Conservation (phyloP, 1,140 invertebrate species). For the Papilio helenus region DNA sequence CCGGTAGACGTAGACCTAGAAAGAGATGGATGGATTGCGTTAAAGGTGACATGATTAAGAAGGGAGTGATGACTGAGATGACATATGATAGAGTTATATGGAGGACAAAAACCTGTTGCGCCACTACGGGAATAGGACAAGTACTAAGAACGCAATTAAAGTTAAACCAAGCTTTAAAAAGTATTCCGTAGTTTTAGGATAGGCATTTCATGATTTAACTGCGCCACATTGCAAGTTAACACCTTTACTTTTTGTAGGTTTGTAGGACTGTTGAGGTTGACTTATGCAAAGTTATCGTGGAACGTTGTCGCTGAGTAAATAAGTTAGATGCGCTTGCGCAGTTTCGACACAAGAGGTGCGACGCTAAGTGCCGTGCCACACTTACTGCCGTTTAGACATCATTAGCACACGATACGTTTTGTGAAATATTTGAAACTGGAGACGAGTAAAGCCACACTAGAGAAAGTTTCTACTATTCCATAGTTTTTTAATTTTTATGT, state of each 20-base stretch:
- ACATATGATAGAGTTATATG: too few relatives aligned
- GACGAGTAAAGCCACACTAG: constrained; percentile 25
- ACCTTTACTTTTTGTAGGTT: constrained; percentile 4
- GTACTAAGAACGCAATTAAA: too few relatives aligned
- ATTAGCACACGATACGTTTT: constrained; percentile 46
- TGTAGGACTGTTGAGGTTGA: constrained; percentile 30
- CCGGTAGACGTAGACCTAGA: too few relatives aligned
- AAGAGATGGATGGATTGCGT: too few relatives aligned
- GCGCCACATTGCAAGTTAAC: not conserved
- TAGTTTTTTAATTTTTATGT: too few relatives aligned
- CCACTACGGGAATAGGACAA: too few relatives aligned
- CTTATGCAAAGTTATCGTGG: constrained; percentile 42
- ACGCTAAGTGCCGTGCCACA: constrained; percentile 51
- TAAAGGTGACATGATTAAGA: too few relatives aligned
- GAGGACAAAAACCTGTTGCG: too few relatives aligned
- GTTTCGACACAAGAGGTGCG: constrained; percentile 45
- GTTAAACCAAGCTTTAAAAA: not conserved
- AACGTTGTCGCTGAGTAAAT: constrained; percentile 10
- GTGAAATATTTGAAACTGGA: constrained; percentile 45
- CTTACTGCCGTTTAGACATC: constrained; percentile 54
- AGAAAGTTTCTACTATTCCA: not conserved
- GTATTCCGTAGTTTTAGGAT: not conserved
- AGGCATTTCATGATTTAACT: not conserved
- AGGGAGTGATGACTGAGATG: too few relatives aligned
- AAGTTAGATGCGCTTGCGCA: constrained; percentile 6